Conservation (phyloP, 2,888 invertebrate genomes). For the Trissoscelio sp. region DNA sequence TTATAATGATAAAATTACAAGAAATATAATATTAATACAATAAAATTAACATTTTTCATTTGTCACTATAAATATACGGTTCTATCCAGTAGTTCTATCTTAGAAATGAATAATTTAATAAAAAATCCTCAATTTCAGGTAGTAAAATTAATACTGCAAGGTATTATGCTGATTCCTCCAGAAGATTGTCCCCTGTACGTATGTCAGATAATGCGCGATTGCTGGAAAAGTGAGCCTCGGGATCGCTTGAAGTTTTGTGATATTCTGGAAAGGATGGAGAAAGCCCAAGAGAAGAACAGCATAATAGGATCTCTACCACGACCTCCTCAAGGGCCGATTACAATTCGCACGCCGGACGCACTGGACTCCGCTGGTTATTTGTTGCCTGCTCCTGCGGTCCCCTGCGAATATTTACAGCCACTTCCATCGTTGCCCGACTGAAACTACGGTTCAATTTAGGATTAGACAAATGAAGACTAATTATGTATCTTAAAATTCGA, state of each 20-base stretch:
- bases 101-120: too few relatives aligned
- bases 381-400: slow-evolving; percentile 85
- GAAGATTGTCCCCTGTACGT: slow-evolving; percentile 90
- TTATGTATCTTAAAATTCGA: too few relatives aligned
- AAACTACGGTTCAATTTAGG: slow-evolving; percentile 15
- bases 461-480: slow-evolving; percentile 10
- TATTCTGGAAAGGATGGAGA: slow-evolving; percentile 87
- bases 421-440: slow-evolving; percentile 80
- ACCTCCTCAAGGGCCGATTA: slow-evolving; percentile 85
- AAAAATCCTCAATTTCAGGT: too few relatives aligned
- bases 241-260: slow-evolving; percentile 90
- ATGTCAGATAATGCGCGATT: slow-evolving; percentile 90
- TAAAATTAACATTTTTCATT: too few relatives aligned
- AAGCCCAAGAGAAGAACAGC: slow-evolving; percentile 78
- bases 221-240: slow-evolving; percentile 92
- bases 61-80: too few relatives aligned
- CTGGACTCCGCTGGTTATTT: slow-evolving; percentile 89
- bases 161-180: slow-evolving; percentile 91
- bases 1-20: too few relatives aligned
- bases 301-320: slow-evolving; percentile 82
- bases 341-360: slow-evolving; percentile 83
- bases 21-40: too few relatives aligned
- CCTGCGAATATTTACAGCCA: slow-evolving; percentile 86
- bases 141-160: slow-evolving; percentile 91
- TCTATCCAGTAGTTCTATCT: too few relatives aligned